phyloP scores from a whole-genome alignment of 2,797 vertebrate genomes.

The Hypotaenidia okinawae region DNA sequence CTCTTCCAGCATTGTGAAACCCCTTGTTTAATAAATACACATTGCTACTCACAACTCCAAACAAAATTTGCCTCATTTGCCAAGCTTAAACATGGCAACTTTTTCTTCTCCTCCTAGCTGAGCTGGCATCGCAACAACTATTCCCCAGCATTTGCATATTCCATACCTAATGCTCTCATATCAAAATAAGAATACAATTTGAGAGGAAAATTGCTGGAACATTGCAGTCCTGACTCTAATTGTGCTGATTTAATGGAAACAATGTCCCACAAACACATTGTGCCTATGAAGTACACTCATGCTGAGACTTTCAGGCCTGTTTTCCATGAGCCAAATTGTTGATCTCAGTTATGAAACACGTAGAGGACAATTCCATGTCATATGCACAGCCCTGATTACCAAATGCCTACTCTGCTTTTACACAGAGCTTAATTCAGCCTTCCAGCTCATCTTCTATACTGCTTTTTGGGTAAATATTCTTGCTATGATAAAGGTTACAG shows the following conservation, averaged over 20 bases:
- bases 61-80: not conserved
- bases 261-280: not conserved
- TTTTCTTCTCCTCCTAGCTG: not conserved
- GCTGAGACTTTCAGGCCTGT: not conserved
- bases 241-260: not conserved
- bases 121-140: not conserved
- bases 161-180: not conserved
- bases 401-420: not conserved
- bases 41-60: not conserved
- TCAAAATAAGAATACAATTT: not conserved
- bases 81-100: not conserved
- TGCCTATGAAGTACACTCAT: not conserved
- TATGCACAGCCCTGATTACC: not conserved
- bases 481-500: not conserved
- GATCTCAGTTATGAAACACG: not conserved
- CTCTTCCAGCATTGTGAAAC: not conserved
- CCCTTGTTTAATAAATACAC: not conserved
- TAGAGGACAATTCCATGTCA: rapidly evolving
- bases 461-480: not conserved
- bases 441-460: not conserved
- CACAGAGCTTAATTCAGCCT: not conserved
- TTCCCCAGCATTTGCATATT: not conserved
- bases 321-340: not conserved
- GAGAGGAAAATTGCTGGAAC: not conserved
- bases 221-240: not conserved